Evolutionary conservation across 1,140 invertebrate genomes (phyloP), one percentile per base, ranked within the genome.

Genomic region (Euura lappo): DNA sequence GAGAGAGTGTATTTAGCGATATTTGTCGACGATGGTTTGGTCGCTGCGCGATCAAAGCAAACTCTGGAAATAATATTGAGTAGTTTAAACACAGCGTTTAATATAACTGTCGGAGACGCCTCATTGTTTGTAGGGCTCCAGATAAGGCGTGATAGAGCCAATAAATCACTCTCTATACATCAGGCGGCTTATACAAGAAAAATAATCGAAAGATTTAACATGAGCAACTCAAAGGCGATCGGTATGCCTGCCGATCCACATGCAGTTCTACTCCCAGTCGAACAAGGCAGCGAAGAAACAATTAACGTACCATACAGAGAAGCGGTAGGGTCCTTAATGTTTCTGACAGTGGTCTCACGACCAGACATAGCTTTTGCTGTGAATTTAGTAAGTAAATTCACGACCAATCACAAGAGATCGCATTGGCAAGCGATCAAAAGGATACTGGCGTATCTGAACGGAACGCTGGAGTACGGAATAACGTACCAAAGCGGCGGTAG

Each of bases 391-490:
- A 79, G 78, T 64, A 78, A 80, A 71, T 85, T 77, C 76, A 76
- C 77, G n/a, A 75, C 72, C 51, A 76, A 77, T 64, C 78, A 70
- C 42, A 65, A 65, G 13, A 47, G 60, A 70, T n/a, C 28, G 6
- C 78, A 84, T 74, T 87, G 82, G 82, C 68, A 51, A 68, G 79
- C 79, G 43, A 80, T 76, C 5, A 85, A 86, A 72, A 72, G 80
- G 51, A 75, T 88, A 0, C 71, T 86, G 7, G 44, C 79, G 2
- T 88, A 87, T 75, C 71, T 88, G 10, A 82, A 84, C 65, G 81
- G 79, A 66, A 86, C 86, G 13, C 72, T 28, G 2, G 45, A 80
- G 65, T 70, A 71, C 13, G 81, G 78, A 51, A 74, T 84, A 13
- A 71, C 28, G 51, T 87, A 70, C 74, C 64, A 70, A 44, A 69